Percentiles rank a stretch among this genome's conserved stretches.
phyloP scores from a whole-genome alignment of 2,888 invertebrate species.

The Pycnomerus fuliginosus region DNA sequence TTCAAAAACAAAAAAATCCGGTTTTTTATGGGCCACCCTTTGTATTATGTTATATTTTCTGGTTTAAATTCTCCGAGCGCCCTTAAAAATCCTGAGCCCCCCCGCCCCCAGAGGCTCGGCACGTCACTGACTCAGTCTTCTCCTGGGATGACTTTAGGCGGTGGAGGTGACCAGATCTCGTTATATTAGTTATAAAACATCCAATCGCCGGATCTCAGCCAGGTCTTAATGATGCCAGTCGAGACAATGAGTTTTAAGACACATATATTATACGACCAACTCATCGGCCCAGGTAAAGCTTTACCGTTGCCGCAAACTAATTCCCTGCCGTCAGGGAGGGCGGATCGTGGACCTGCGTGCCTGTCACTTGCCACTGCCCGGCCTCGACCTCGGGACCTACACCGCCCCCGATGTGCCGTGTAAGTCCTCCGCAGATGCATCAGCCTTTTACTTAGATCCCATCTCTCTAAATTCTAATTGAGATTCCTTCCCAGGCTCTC shows the following conservation, averaged over 20 bases:
- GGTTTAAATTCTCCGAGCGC: too few species aligned
- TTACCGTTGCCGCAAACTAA: conserved; percentile 47
- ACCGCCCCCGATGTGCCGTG: conserved; percentile 47
- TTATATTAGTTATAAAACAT: conserved; percentile 46
- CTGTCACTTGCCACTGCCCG: conserved; percentile 54
- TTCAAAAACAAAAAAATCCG: too few species aligned
- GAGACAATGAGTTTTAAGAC: conserved; percentile 43
- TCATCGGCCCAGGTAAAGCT: conserved; percentile 43
- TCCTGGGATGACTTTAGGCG: conserved; percentile 19
- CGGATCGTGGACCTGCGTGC: conserved; percentile 52
- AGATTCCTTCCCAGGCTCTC: conserved; percentile 46
- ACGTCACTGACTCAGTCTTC: too few species aligned
- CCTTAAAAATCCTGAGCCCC: too few species aligned
- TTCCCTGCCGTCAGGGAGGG: conserved; percentile 51
- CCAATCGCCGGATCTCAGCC: conserved; percentile 36
- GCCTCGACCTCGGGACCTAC: conserved; percentile 51
- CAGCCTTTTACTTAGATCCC: conserved; percentile 50
- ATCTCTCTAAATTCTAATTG: conserved; percentile 51
- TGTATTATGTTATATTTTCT: too few species aligned
- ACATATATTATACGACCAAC: conserved; percentile 40
- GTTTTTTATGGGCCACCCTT: too few species aligned
- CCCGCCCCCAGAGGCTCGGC: too few species aligned
- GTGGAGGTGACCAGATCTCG: conserved; percentile 32
- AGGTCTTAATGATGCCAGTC: conserved; percentile 41
- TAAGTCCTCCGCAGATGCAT: conserved; percentile 45